A percentile compares a stretch with the other conserved stretches of the same genome.
These are phyloP conservation scores for Podarcis lilfordi DNA, from an alignment of 2,797 vertebrate species.

Conservation along the genomic window DNA sequence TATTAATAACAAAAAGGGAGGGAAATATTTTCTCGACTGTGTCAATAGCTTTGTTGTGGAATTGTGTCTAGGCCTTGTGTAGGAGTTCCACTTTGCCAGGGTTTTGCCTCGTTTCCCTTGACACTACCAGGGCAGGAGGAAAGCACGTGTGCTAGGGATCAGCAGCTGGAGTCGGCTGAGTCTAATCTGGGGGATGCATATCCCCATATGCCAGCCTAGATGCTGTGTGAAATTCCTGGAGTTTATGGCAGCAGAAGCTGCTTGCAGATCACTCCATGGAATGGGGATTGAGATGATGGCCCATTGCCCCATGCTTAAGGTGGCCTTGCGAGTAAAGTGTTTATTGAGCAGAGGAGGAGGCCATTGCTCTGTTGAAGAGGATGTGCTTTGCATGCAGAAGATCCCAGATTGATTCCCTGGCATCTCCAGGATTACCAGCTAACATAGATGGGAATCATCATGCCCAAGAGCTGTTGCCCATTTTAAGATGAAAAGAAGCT, in stretches of 20 bases:
- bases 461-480: not conserved
- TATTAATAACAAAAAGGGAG: not conserved
- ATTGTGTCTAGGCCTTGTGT: not conserved
- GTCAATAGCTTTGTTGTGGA: not conserved
- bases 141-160: not conserved
- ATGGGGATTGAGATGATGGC: not conserved
- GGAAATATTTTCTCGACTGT: not conserved
- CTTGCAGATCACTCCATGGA: not conserved
- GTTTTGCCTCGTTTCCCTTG: not conserved
- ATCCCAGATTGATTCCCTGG: too few relatives aligned
- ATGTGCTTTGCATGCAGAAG: too few relatives aligned
- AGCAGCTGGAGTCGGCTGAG: not conserved
- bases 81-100: not conserved
- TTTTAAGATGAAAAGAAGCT: too few relatives aligned
- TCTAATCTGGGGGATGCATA: not conserved
- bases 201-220: not conserved
- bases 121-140: not conserved
- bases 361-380: too few relatives aligned
- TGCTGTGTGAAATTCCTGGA: too few relatives aligned
- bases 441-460: not conserved
- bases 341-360: too few relatives aligned
- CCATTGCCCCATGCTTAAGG: not conserved
- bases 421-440: not conserved
- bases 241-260: not conserved
- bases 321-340: not conserved